Conservation (phyloP, 2,113 vertebrate genomes). For the Ameiurus melas region DNA sequence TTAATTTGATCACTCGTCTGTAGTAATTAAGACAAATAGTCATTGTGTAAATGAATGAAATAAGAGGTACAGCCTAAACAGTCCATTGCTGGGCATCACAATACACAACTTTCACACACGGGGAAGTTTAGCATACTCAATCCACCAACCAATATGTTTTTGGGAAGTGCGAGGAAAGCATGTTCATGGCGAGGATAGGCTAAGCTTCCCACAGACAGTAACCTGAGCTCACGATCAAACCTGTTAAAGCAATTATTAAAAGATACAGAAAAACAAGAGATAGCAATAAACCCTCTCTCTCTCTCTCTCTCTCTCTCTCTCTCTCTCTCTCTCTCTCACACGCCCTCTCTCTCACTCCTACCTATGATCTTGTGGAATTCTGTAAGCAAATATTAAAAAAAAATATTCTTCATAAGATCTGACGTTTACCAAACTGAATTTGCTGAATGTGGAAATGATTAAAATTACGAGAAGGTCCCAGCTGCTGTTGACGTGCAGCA, state of each 20-base stretch:
- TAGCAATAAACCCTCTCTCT: background rate
- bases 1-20: background rate
- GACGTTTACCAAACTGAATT: constrained; percentile 6
- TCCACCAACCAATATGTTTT: background rate
- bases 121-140: background rate
- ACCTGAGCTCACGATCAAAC: background rate
- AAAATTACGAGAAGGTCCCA: constrained; percentile 17
- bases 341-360: background rate
- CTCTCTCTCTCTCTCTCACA: background rate
- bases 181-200: background rate
- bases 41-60: background rate
- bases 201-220: background rate
- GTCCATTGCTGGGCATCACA: background rate
- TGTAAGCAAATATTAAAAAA: background rate
- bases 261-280: background rate
- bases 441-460: background rate
- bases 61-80: background rate
- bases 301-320: background rate
- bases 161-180: background rate
- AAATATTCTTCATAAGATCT: background rate
- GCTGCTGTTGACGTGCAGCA: background rate
- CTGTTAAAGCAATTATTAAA: constrained; percentile 1
- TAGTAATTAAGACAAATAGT: background rate
- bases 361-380: background rate
- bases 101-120: background rate